These are phyloP conservation scores for Grapholita molesta DNA, from an alignment of 1,140 invertebrate genomes.

Conservation along the genomic window DNA sequence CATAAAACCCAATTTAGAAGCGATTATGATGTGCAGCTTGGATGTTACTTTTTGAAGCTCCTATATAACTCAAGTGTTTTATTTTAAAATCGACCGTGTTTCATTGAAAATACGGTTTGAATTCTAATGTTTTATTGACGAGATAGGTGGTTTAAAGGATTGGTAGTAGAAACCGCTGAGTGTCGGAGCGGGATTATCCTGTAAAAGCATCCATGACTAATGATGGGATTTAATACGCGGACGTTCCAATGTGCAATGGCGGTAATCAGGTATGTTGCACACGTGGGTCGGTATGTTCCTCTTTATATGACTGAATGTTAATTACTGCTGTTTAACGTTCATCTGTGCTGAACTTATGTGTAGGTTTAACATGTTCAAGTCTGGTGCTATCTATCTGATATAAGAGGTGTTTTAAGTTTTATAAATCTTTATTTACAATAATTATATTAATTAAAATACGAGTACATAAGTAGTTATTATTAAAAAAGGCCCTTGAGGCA, in stretches of 20 bases:
- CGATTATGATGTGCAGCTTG: not conserved
- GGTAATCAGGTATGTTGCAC: conserved; percentile 6
- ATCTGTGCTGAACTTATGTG: too few species aligned
- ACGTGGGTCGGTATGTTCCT: not conserved
- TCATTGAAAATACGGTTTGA: not conserved
- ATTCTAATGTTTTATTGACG: not conserved
- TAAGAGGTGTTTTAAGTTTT: too few species aligned
- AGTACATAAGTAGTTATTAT: too few species aligned
- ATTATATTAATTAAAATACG: too few species aligned
- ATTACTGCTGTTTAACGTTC: not conserved
- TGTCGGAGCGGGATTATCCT: conserved; percentile 6
- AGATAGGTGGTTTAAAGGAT: not conserved
- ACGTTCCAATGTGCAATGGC: not conserved
- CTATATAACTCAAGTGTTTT: not conserved
- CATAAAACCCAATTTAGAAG: not conserved
- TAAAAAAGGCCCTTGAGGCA: too few species aligned
- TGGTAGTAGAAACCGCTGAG: not conserved
- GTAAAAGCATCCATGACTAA: conserved; percentile 19
- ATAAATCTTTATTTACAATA: too few species aligned
- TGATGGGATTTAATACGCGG: conserved; percentile 17
- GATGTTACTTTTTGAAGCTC: not conserved
- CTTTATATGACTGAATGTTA: not conserved
- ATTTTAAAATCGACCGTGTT: not conserved
- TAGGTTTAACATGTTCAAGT: too few species aligned
- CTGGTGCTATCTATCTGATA: too few species aligned